Evolutionary conservation across 2,888 invertebrate species (phyloP), one percentile per base, ranked within the genome.

Genomic region (Nasonia oneida): DNA sequence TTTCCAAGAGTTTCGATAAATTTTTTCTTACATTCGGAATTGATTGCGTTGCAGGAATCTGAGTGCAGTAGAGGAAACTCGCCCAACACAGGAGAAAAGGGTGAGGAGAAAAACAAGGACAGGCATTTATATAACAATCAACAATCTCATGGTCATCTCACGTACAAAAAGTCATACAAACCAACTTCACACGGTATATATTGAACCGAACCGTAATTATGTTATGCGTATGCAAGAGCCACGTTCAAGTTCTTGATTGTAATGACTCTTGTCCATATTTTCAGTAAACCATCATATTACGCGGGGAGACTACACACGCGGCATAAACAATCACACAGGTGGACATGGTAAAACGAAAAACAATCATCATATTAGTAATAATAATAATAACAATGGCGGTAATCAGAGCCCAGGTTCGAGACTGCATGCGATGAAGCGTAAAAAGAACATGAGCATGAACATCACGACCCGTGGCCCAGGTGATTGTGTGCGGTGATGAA

Each of bases 401-500:
- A 91, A 89, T 88, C 93, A 92, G 79, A 93, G 91, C 89, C 91
- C 91, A 79, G 91, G 90, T 71, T 90, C 91, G 67, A 91, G 91
- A 79, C 88, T 90, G 76, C 90, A 91, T 79, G 89, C 90, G n/a
- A 89, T 91, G 79, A 93, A 93, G 88, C 91, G 93, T 83, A 93
- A 93, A 90, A 93, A 93, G 88, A 91, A 91, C 47, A 47, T 47
- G 47, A 47, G 12, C 47, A 81, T 91, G 90, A 47, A 47, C 84
- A 89, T 91, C 64, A 89, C 90, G 74, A 90, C 91, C 57, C 92
- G 92, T 74, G 91, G 91, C 37, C 91, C 91, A 67, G 93, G 87
- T 5, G 87, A 93, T 88, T 92, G 93, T 88, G 92, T 93, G 89
- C 93, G 93, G 93, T 93, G 93, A 93, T 93, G 91, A 93, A 92